Conservation (phyloP, 2,113 vertebrate genomes). For the Plecturocebus donacophilus region DNA sequence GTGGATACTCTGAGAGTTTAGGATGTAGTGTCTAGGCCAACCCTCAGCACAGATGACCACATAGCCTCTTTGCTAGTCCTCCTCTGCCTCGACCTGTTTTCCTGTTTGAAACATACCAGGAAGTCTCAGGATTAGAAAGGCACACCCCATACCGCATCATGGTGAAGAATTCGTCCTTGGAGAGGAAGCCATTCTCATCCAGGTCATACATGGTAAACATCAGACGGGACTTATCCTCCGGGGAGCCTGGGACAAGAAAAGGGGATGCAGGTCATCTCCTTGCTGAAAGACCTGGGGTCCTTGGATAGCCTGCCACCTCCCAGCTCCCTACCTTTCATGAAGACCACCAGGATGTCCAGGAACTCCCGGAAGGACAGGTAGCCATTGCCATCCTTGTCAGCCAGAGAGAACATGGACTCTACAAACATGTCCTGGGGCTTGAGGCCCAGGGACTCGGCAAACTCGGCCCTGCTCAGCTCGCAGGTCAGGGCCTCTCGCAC, state of each 20-base stretch:
- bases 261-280: neutral
- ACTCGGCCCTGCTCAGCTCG: conserved; percentile 93
- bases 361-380: conserved; percentile 98
- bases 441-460: conserved; percentile 93
- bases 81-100: neutral
- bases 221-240: conserved; percentile 94
- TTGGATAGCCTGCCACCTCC: neutral
- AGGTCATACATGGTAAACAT: conserved; percentile 97
- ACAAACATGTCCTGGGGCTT: conserved; percentile 94
- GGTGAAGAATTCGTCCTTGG: conserved; percentile 93
- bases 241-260: conserved; percentile 85
- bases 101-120: neutral
- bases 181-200: conserved; percentile 91
- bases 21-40: neutral
- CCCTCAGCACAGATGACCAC: neutral
- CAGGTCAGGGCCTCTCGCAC: conserved; percentile 91
- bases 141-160: conserved; percentile 91
- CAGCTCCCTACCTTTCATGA: conserved; percentile 94
- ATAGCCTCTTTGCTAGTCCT: neutral
- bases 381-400: conserved; percentile 96
- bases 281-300: neutral
- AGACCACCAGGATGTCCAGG: conserved; percentile 94
- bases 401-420: conserved; percentile 96
- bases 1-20: neutral
- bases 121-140: neutral